These are phyloP conservation scores for Chaenodraco wilsoni DNA, from an alignment of 2,797 vertebrate species.

Conservation along the genomic window DNA sequence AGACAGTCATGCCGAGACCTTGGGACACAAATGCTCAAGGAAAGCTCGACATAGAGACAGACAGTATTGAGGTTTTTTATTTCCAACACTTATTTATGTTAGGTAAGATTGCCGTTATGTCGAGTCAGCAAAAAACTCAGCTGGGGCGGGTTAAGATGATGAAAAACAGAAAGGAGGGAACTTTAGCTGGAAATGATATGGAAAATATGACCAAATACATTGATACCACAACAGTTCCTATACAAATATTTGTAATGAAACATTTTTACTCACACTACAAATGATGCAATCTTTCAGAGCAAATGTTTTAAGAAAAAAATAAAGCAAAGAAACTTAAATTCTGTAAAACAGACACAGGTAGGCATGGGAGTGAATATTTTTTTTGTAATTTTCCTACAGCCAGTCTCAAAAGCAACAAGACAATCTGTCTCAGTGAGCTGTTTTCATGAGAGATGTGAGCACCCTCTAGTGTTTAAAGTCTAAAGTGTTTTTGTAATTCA, in stretches of 20 bases:
- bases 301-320: not conserved
- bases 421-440: not conserved
- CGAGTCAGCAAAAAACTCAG: conserved; percentile 6
- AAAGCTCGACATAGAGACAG: conserved; percentile 5
- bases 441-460: conserved; percentile 54
- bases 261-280: too few species aligned
- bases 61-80: not conserved
- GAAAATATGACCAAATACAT: not conserved
- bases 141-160: not conserved
- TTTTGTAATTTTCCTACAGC: not conserved
- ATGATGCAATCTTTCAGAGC: not conserved
- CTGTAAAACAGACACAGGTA: not conserved
- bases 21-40: not conserved
- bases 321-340: not conserved
- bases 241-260: not conserved
- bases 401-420: conserved; percentile 22
- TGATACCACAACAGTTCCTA: not conserved
- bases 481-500: not conserved
- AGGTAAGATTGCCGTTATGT: not conserved
- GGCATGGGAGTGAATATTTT: not conserved
- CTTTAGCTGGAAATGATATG: not conserved
- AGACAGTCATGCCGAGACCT: conserved; percentile 2
- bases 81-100: not conserved
- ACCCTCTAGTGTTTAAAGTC: conserved; percentile 68
- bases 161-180: not conserved